Conservation (phyloP, 37 sponge, comb jelly and placozoan species). For the Oopsacas minuta region DNA sequence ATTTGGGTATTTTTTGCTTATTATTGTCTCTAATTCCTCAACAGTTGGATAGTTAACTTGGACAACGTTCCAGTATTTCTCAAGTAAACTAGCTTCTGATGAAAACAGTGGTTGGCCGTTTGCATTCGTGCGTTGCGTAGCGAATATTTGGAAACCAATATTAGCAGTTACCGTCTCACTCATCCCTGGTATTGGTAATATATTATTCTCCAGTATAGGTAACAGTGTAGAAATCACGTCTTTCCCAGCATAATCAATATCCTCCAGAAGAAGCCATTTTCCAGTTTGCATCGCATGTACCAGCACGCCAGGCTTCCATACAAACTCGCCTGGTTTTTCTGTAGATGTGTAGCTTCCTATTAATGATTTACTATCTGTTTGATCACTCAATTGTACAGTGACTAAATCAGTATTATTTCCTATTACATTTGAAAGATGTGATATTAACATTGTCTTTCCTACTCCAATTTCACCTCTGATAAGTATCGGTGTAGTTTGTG, state of each 20-base stretch:
- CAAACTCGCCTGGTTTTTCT: conserved; percentile 67
- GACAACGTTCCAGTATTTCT: background rate
- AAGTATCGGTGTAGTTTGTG: background rate
- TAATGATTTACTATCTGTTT: conserved; percentile 38
- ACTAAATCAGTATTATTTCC: conserved; percentile 8
- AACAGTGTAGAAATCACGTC: conserved; percentile 43
- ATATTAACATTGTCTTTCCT: conserved; percentile 23
- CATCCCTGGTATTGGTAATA: background rate
- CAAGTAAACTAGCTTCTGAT: background rate
- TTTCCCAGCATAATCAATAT: conserved; percentile 52
- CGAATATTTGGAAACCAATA: conserved; percentile 2
- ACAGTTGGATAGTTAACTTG: background rate
- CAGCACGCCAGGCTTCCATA: conserved; percentile 72
- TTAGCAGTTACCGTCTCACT: background rate
- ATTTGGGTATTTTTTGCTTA: background rate
- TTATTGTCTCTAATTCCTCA: background rate
- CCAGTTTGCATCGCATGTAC: conserved; percentile 51
- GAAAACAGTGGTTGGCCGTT: background rate
- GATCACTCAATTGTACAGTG: conserved; percentile 26
- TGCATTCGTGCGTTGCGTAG: conserved; percentile 19
- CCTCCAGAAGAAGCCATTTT: conserved; percentile 73
- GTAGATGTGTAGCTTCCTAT: conserved; percentile 61
- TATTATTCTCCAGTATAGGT: background rate
- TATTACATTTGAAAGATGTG: conserved; percentile 16
- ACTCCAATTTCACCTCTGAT: conserved; percentile 25